Evolutionary conservation across 2,113 vertebrate species (phyloP).

Genomic region (Notiomystis cincta): DNA sequence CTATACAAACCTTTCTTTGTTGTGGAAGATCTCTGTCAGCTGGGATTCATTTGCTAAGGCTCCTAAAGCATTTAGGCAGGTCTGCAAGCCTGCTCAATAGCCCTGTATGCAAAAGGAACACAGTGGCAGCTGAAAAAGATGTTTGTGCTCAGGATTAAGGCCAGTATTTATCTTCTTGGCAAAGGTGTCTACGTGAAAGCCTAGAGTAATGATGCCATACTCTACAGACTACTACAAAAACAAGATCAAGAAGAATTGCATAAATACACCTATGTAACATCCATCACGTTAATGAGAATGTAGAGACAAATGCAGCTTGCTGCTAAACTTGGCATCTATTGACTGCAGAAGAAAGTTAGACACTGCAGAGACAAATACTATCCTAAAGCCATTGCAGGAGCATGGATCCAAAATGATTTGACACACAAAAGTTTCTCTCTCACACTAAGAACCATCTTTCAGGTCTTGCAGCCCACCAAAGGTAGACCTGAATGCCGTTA

Average conservation of each 20-base stretch:
- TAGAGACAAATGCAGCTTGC: neutral
- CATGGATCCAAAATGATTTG: neutral
- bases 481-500: neutral
- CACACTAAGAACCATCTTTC: neutral
- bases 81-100: neutral
- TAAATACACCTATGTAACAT: slow-evolving; percentile 42
- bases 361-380: neutral
- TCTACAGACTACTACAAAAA: slow-evolving; percentile 46
- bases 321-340: slow-evolving; percentile 20
- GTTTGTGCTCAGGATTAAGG: slow-evolving; percentile 5
- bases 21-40: neutral
- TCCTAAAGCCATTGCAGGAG: neutral
- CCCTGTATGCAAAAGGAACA: neutral
- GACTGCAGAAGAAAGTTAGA: neutral
- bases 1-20: neutral
- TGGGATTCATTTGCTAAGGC: neutral
- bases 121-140: slow-evolving; percentile 28
- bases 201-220: slow-evolving; percentile 25
- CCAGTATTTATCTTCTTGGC: slow-evolving; percentile 43
- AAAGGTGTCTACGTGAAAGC: slow-evolving; percentile 21
- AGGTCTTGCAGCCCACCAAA: neutral
- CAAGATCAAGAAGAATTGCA: slow-evolving; percentile 52
- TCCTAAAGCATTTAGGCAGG: neutral
- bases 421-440: neutral
- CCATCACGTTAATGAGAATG: neutral